phyloP scores from a whole-genome alignment of 2,797 vertebrate species.

The Monodelphis domestica region DNA sequence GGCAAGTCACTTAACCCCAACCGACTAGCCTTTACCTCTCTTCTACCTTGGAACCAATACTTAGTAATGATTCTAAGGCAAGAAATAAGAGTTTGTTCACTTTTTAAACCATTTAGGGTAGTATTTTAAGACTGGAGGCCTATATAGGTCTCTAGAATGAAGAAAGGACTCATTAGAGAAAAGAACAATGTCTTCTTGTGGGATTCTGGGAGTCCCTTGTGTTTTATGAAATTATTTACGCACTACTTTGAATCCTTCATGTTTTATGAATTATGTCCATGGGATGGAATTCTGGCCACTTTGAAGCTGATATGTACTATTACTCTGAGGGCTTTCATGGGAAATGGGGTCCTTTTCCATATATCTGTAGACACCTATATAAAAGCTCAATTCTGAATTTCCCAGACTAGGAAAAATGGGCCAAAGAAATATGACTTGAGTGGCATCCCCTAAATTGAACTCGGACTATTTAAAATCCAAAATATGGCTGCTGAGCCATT shows the following conservation, averaged over 20 bases:
- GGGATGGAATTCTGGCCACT: neutral
- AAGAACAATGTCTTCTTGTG: neutral
- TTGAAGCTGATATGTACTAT: neutral
- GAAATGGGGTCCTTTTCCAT: neutral
- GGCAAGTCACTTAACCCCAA: no score
- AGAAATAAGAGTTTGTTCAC: no score
- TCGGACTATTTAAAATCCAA: neutral
- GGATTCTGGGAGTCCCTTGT: neutral
- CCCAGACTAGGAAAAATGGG: neutral
- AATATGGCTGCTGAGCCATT: neutral
- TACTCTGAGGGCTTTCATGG: neutral
- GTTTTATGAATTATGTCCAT: neutral
- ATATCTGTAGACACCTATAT: neutral
- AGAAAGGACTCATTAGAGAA: neutral
- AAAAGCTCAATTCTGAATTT: neutral
- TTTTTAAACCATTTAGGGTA: no score
- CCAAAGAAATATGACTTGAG: neutral
- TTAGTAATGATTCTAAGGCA: no score
- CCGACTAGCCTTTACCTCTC: no score
- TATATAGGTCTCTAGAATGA: neutral
- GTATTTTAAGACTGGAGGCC: neutral
- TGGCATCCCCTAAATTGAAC: neutral
- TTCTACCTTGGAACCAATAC: no score
- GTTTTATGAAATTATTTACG: neutral
- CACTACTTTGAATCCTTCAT: neutral